Percentiles rank a stretch among this genome's conserved stretches.
phyloP scores from a whole-genome alignment of 1,140 invertebrate species.

The Lepidostoma basale region DNA sequence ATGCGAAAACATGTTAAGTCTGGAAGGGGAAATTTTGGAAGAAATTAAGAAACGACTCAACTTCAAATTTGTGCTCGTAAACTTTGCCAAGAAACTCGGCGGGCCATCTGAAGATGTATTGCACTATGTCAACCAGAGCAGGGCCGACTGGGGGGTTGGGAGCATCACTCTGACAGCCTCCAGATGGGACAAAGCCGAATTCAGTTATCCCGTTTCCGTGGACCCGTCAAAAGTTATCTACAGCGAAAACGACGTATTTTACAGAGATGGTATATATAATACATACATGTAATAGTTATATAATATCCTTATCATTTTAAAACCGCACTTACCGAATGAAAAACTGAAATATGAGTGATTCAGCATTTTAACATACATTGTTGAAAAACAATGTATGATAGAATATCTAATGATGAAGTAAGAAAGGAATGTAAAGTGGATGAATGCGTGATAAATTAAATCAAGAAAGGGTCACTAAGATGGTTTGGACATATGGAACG shows the following conservation, averaged over 20 bases:
- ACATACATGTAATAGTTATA: no score
- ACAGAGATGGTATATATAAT: slow-evolving; percentile 1
- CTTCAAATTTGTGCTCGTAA: neutral
- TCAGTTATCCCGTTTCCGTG: neutral
- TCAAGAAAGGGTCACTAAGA: no score
- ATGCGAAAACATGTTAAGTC: neutral
- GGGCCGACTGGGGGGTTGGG: neutral
- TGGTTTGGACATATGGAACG: no score
- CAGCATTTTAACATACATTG: no score
- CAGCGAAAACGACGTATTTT: neutral
- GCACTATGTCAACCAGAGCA: neutral
- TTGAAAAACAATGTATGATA: no score
- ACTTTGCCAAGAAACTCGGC: neutral
- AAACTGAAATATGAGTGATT: no score
- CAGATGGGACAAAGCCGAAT: neutral
- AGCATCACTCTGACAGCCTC: neutral
- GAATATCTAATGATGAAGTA: no score
- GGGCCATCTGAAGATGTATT: neutral
- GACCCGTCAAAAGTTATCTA: slow-evolving; percentile 2
- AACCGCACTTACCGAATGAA: no score
- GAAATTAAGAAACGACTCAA: slow-evolving; percentile 2
- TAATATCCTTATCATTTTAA: no score
- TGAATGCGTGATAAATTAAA: no score
- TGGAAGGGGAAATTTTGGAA: neutral
- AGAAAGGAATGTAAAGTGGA: no score